Conservation (phyloP, 2,888 invertebrate genomes). For the Drosophila mimica region DNA sequence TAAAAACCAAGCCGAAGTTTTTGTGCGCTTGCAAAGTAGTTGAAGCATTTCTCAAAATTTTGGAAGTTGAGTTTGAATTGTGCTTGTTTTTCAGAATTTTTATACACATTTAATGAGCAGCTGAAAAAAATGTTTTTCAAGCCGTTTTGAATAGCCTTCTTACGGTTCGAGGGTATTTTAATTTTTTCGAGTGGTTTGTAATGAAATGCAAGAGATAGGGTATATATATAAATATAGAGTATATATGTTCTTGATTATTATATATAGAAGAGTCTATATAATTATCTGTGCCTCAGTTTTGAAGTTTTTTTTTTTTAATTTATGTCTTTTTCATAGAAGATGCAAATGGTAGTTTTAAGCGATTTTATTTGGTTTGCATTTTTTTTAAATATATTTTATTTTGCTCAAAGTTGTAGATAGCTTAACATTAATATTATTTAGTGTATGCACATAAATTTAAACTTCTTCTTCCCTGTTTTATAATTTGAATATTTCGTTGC, state of each 20-base stretch:
- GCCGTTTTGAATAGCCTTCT: background rate
- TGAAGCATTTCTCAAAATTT: conserved; percentile 6
- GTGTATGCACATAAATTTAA: background rate
- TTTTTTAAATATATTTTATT: background rate
- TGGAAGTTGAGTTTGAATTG: background rate
- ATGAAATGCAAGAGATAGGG: background rate
- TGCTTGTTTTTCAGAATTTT: background rate
- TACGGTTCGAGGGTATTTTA: background rate
- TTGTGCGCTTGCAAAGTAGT: conserved; percentile 15
- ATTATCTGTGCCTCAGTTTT: background rate
- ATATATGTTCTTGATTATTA: background rate
- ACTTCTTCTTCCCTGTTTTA: background rate
- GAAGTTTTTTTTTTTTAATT: background rate
- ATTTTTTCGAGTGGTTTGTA: background rate
- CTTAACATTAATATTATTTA: background rate
- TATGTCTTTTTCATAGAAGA: background rate
- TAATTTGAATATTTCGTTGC: background rate
- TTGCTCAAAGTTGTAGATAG: background rate
- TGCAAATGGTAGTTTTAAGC: background rate
- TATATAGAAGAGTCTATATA: background rate
- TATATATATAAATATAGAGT: background rate
- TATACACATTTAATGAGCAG: conserved; percentile 1
- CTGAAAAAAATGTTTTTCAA: conserved; percentile 2
- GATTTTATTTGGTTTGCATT: background rate
- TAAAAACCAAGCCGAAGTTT: conserved; percentile 25